Percentiles rank a stretch among this genome's conserved stretches.
Evolutionary conservation across 2,888 invertebrate species (phyloP).

Genomic region (Drosophila macrospina): DNA sequence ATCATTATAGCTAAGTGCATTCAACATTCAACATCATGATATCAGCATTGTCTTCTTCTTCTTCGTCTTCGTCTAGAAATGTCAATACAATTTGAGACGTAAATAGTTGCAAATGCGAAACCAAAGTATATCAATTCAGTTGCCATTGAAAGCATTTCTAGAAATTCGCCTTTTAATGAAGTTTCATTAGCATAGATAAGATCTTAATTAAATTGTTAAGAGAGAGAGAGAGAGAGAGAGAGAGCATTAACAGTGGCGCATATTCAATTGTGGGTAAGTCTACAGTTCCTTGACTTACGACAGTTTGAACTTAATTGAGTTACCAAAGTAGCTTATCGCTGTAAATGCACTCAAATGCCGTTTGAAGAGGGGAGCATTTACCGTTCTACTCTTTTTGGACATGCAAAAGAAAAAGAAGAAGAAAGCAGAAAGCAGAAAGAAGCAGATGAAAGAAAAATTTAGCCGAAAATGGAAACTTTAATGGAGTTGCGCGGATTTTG

Average conservation of each 20-base stretch:
- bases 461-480: conserved; percentile 48
- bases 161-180: neutral
- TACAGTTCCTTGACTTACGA: conserved; percentile 22
- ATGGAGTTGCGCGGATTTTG: conserved; percentile 35
- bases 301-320: conserved; percentile 68
- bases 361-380: conserved; percentile 23
- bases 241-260: conserved; percentile 17
- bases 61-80: no score
- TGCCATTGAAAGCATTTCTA: neutral
- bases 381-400: conserved; percentile 10
- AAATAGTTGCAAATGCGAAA: neutral
- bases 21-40: no score
- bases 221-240: conserved; percentile 5
- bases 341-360: conserved; percentile 65
- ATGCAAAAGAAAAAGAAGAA: conserved; percentile 13
- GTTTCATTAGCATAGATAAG: conserved; percentile 4
- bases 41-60: no score
- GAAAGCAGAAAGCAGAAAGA: no score
- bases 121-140: conserved; percentile 7
- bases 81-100: neutral
- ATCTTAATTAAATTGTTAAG: conserved; percentile 16
- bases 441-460: neutral
- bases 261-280: conserved; percentile 15
- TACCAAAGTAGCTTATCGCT: conserved; percentile 73
- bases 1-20: no score